Evolutionary conservation across 2,113 vertebrate species (phyloP).

Genomic region (Cariama cristata): DNA sequence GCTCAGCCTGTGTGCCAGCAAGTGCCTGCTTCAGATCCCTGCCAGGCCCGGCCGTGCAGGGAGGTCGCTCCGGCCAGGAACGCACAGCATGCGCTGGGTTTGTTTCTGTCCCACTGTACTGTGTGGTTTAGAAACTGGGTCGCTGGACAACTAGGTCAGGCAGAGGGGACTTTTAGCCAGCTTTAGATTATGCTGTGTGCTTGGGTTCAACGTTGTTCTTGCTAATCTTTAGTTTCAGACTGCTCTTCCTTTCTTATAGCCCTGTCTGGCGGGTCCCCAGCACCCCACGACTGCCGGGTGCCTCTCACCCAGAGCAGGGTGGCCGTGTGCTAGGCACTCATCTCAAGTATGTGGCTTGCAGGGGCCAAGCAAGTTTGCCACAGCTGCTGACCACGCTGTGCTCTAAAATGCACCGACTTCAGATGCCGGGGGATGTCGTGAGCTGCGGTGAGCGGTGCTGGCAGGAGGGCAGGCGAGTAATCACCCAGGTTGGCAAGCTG

Average conservation of each 20-base stretch:
- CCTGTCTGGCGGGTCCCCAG: neutral
- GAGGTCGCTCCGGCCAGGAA: neutral
- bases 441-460: neutral
- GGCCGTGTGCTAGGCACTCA: rapidly evolving
- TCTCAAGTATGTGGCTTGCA: neutral
- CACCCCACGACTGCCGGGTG: rapidly evolving
- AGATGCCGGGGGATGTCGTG: neutral
- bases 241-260: neutral
- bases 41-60: neutral
- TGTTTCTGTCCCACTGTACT: neutral
- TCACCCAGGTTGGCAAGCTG: neutral
- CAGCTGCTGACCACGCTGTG: neutral
- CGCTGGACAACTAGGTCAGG: neutral
- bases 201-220: neutral
- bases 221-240: neutral
- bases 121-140: neutral
- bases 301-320: neutral
- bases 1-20: neutral
- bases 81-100: neutral
- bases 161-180: neutral
- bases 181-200: neutral
- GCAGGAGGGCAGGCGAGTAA: neutral
- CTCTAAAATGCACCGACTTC: neutral
- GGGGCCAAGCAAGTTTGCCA: neutral
- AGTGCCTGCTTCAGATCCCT: neutral